Base-by-base conservation (phyloP, 2,113 vertebrate species). In the Hiodon tergisus region DNA sequence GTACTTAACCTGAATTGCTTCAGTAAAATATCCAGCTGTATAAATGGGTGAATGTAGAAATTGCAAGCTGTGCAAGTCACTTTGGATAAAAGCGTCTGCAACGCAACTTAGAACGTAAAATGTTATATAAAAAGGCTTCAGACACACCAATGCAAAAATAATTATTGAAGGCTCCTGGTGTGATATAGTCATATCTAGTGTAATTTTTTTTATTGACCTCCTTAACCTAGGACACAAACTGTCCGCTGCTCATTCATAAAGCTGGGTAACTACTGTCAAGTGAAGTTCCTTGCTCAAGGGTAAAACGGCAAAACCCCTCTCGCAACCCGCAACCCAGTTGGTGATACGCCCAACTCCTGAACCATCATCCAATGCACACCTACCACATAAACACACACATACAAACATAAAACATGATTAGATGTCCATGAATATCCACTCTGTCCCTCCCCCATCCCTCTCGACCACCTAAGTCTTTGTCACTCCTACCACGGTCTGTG, bases 401-500 rank as follows among this genome's bases (percentile, higher is more conserved):
- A 31, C 61, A 62, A 13, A 16, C 60, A 62, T 5, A 62, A 9
- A 8, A n/a, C 16, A 31, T 31, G 31, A 31, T 2, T 31, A 31
- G 31, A 31, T 31, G 31, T 0, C 31, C 31, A 31, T 31, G 31
- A 31, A 31, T 31, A 31, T 31, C 31, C 31, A 57, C 6, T 3
- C n/a, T 31, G 14, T 16, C 13, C 17, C 67, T 17, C 48, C 14
- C 48, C 16, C 7, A 48, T 6, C 14, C 11, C 7, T n/a, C 50
- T 52, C 9, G 9, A 1, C n/a, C 11, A 16, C n/a, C 51, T 6
- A 6, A 10, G 2, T 53, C 51, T 69, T 16, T 31, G 31, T 31
- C 31, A 31, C 17, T 65, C 93, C 85, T 90, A 96, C 96, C 77
- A 80, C 87, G 81, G 82, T 94, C 80, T 90, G 87, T 73, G 86